These are phyloP conservation scores for Leptoclinus maculatus DNA, from an alignment of 2,797 vertebrate genomes.

Conservation along the genomic window DNA sequence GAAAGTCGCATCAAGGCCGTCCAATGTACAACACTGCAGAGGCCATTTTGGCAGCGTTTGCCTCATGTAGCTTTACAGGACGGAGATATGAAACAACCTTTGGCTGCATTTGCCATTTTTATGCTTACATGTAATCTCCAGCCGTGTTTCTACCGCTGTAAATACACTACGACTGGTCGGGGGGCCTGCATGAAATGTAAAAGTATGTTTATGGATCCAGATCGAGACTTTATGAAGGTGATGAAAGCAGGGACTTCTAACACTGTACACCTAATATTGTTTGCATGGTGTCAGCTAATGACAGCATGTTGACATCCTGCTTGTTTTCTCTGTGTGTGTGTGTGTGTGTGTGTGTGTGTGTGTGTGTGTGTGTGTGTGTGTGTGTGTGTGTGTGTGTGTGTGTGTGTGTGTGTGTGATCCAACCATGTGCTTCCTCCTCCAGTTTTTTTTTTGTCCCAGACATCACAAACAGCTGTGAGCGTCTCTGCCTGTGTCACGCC, in stretches of 20 bases:
- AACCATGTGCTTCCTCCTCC: slow-evolving; percentile 64
- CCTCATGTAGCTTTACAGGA: background rate
- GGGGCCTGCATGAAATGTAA: background rate
- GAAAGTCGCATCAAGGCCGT: background rate
- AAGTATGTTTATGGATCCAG: background rate
- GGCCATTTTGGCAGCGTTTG: background rate
- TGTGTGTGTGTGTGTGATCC: slow-evolving; percentile 10
- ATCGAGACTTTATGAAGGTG: background rate
- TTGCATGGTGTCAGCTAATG: slow-evolving; percentile 41
- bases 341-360: too few species aligned
- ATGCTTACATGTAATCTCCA: background rate
- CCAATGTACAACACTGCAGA: background rate
- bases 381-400: too few species aligned
- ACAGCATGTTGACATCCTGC: slow-evolving; percentile 77
- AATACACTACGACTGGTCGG: background rate
- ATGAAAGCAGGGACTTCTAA: slow-evolving; percentile 24
- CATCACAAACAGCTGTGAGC: slow-evolving; percentile 66
- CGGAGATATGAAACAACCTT: too few species aligned
- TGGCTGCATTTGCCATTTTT: background rate
- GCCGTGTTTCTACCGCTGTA: background rate
- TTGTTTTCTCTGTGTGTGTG: slow-evolving; percentile 38
- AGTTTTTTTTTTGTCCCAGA: slow-evolving; percentile 62
- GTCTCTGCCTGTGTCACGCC: slow-evolving; percentile 53
- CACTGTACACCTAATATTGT: slow-evolving; percentile 18
- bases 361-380: slow-evolving; percentile 28